Evolutionary conservation across 2,888 invertebrate species (phyloP).

Genomic region (Brachyopa scutellaris): DNA sequence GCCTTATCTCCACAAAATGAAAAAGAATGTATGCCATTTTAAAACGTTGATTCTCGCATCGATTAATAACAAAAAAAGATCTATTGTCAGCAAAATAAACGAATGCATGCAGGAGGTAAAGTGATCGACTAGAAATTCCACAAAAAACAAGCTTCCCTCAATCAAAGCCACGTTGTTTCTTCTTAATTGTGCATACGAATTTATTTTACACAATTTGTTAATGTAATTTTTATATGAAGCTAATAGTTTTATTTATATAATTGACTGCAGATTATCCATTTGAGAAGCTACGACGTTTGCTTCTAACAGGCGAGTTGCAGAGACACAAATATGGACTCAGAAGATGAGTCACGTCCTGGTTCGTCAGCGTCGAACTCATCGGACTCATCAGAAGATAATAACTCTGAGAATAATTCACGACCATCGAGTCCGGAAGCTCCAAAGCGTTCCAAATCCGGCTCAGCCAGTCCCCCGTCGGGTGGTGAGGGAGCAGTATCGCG

Average conservation of each 20-base stretch:
- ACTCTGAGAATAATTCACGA: slow-evolving; percentile 80
- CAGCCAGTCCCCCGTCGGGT: slow-evolving; percentile 55
- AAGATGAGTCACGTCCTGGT: slow-evolving; percentile 80
- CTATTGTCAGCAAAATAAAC: background rate
- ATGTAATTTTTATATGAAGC: background rate
- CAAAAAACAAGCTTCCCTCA: background rate
- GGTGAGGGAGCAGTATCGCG: slow-evolving; percentile 76
- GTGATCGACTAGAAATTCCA: background rate
- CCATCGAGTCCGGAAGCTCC: slow-evolving; percentile 74
- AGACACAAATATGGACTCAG: slow-evolving; percentile 74
- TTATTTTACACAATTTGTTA: too few species aligned
- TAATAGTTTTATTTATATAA: slow-evolving; percentile 49
- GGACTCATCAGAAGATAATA: slow-evolving; percentile 82
- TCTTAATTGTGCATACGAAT: too few species aligned
- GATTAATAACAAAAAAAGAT: background rate
- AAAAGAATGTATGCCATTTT: slow-evolving; percentile 11
- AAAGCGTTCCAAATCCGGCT: slow-evolving; percentile 74
- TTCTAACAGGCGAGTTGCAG: slow-evolving; percentile 29
- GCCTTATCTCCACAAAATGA: too few species aligned
- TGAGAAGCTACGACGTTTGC: slow-evolving; percentile 52
- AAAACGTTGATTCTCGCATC: slow-evolving; percentile 5
- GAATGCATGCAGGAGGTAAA: background rate
- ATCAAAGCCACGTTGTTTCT: background rate
- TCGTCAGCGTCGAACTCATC: slow-evolving; percentile 81
- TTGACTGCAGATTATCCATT: slow-evolving; percentile 58